Evolutionary conservation across 2,113 vertebrate genomes (phyloP).

Genomic region (Baryphthengus martii): DNA sequence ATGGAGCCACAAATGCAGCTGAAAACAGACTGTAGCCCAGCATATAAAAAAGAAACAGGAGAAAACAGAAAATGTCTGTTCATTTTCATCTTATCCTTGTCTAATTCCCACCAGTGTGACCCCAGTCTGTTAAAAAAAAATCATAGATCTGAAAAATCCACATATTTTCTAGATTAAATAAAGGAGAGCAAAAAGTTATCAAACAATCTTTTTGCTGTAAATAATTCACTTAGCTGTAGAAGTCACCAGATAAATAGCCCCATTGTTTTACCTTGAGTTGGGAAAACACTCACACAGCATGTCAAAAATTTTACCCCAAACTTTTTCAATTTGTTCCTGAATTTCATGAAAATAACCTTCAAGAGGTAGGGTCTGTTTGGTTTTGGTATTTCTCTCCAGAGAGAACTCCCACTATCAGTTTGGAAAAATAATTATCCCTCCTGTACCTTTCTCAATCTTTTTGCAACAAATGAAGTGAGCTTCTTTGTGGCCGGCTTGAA

Average conservation of each 20-base stretch:
- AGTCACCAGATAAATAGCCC: neutral
- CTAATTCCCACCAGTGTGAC: neutral
- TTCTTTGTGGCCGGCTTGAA: neutral
- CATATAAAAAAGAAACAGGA: neutral
- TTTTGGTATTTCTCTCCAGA: neutral
- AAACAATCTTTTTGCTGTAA: neutral
- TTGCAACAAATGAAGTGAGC: neutral
- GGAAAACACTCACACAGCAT: neutral
- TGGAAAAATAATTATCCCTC: slow-evolving; percentile 24
- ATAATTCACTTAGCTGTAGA: neutral
- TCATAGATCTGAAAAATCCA: neutral
- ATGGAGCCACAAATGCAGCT: neutral
- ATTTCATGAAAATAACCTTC: neutral
- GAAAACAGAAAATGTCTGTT: neutral
- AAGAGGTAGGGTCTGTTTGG: neutral
- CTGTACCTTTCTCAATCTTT: neutral
- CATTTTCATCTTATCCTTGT: neutral
- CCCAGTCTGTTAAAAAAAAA: neutral
- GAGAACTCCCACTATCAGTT: neutral
- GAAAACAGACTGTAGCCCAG: neutral
- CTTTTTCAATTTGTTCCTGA: neutral
- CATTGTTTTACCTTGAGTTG: neutral
- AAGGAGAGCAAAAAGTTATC: neutral
- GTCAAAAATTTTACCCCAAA: neutral
- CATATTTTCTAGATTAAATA: neutral